Evolutionary conservation across 2,888 invertebrate genomes (phyloP), one percentile per base, ranked within the genome.

Genomic region (Carabus problematicus): DNA sequence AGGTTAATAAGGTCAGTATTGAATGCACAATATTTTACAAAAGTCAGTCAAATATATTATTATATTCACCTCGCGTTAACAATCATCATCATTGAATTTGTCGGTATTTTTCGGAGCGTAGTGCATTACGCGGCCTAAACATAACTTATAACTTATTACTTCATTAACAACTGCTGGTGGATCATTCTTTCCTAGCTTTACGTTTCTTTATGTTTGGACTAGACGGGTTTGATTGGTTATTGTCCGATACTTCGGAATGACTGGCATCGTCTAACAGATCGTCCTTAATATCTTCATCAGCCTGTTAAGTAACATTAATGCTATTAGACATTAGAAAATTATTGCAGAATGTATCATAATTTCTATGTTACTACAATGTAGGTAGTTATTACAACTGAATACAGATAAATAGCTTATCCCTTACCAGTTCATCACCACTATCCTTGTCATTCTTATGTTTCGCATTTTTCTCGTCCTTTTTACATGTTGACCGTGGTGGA

Each of bases 181-280:
- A 68, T 61, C 62, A 69, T 59, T 69, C 91, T 83, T 91, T 91
- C 76, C 91, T 85, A 60, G 91, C 84, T 80, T 90, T 88, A 71
- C 92, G 88, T 81, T 91, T 91, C 80, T 91, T 89, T 71, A 90
- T 86, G 77, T 83, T 84, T 6, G 85, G 84, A 79, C 87, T 87
- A 75, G 71, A 72, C 73, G 80, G 73, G 74, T 80, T 80, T 0
- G 74, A 73, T 64, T 74, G 74, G 42, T 82, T 84, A 73, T 85
- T 83, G 12, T 87, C 85, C 16, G 72, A 71, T 29, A 70, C 68
- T 29, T 75, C 76, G 12, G 75, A 74, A 41, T 71, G 74, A 69
- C 70, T 74, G 8, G 77, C 81, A 72, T 90, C 91, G 73, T 91
- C 91, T 0, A 89, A 84, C 0, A 91, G 83, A 76, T 91, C 91